Percentiles rank a stretch among this genome's conserved stretches.
These are phyloP conservation scores for Lasioglossum lativentre DNA, from an alignment of 2,888 invertebrate genomes.

Conservation along the genomic window DNA sequence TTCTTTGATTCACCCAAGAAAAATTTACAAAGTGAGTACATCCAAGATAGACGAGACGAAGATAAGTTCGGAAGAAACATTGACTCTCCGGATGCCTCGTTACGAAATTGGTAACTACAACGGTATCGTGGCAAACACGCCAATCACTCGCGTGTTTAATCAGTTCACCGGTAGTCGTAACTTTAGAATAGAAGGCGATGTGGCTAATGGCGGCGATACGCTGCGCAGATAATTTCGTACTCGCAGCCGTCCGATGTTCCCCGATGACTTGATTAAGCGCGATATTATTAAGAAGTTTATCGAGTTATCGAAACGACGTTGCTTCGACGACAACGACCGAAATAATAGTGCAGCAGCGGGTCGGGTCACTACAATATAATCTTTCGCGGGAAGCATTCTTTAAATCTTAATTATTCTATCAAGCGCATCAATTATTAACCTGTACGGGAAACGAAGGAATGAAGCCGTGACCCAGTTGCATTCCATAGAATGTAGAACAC, in stretches of 20 bases:
- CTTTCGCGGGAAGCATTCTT: not conserved
- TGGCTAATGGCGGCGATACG: not conserved
- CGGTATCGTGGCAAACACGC: not conserved
- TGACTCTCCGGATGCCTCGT: not conserved
- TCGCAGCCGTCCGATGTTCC: not conserved
- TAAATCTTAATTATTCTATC: not conserved
- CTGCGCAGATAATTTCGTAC: not conserved
- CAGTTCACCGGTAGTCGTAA: not conserved
- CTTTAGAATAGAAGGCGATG: not conserved
- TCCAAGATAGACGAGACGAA: not conserved
- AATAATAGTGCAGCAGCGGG: not conserved
- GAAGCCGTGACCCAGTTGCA: not conserved
- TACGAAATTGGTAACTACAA: not conserved
- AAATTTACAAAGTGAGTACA: not conserved
- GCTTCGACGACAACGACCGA: not conserved
- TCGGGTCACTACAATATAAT: not conserved
- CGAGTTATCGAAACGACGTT: not conserved
- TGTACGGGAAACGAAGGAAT: not conserved
- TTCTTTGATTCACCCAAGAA: not conserved
- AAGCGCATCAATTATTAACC: not conserved
- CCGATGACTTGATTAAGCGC: not conserved
- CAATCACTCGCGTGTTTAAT: not conserved
- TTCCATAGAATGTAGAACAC: not conserved
- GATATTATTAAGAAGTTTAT: not conserved
- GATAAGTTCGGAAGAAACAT: not conserved